These are phyloP conservation scores for Halichoerus grypus DNA, from an alignment of 2,113 vertebrate genomes.

Conservation along the genomic window DNA sequence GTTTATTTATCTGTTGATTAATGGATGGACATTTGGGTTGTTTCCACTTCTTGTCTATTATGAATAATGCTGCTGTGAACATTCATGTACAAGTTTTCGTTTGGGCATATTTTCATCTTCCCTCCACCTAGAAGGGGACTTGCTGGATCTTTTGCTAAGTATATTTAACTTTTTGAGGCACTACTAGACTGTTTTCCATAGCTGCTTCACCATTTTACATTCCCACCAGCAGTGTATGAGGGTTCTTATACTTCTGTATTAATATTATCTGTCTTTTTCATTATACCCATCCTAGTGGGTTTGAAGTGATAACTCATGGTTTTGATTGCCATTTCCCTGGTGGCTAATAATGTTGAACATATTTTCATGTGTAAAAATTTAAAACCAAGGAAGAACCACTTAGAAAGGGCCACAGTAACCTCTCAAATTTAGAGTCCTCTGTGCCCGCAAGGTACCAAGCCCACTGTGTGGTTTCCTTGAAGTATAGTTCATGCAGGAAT, in stretches of 20 bases:
- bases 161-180: neutral
- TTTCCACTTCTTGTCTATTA: neutral
- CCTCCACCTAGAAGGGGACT: neutral
- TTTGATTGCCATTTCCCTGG: slow-evolving; percentile 13
- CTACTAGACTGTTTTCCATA: neutral
- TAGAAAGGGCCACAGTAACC: neutral
- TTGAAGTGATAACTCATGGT: neutral
- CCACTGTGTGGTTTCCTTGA: neutral
- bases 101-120: neutral
- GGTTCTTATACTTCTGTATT: neutral
- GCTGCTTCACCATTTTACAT: neutral
- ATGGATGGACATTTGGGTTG: neutral
- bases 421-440: neutral
- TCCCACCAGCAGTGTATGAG: neutral
- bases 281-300: neutral
- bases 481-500: neutral
- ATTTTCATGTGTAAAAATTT: neutral
- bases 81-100: neutral
- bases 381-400: neutral
- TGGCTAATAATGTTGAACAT: neutral
- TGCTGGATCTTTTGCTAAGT: neutral
- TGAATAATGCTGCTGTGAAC: neutral
- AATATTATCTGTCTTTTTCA: neutral
- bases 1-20: neutral
- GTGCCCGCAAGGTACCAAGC: neutral